Conservation (phyloP, 2,113 vertebrate genomes). For the Erpornis zantholeuca region DNA sequence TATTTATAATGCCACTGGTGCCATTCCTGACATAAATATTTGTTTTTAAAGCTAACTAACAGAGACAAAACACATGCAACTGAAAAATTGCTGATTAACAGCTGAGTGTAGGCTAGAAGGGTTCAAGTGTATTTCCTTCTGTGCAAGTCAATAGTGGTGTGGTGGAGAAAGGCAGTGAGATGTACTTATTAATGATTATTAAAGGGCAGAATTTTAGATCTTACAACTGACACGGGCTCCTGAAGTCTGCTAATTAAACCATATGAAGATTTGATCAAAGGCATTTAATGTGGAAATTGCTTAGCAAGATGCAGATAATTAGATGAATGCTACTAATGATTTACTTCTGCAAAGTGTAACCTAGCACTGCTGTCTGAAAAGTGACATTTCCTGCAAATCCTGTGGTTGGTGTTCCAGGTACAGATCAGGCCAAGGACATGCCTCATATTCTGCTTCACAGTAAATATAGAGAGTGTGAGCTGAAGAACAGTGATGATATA, state of each 20-base stretch:
- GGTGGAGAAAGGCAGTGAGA: not conserved
- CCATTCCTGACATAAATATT: not conserved
- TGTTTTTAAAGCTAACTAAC: not conserved
- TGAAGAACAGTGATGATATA: not conserved
- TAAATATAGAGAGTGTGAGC: not conserved
- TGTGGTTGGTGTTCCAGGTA: not conserved
- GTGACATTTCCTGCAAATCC: not conserved
- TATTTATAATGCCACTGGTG: not conserved
- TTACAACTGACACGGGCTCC: not conserved
- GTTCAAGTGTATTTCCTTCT: not conserved
- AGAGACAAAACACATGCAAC: not conserved
- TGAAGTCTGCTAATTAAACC: slow-evolving; percentile 34
- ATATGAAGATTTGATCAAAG: slow-evolving; percentile 30
- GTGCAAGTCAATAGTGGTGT: not conserved
- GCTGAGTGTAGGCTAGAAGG: not conserved
- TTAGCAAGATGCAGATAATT: slow-evolving; percentile 37
- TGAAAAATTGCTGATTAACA: not conserved
- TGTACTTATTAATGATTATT: not conserved
- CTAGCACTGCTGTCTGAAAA: not conserved
- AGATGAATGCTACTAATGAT: slow-evolving; percentile 31
- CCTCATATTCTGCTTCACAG: not conserved
- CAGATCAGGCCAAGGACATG: not conserved
- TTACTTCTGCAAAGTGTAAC: slow-evolving; percentile 6
- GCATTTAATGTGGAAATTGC: slow-evolving; percentile 9
- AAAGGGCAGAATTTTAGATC: slow-evolving; percentile 12